Base-by-base conservation (phyloP, 2,113 vertebrate genomes). In the Catharus fuscescens region DNA sequence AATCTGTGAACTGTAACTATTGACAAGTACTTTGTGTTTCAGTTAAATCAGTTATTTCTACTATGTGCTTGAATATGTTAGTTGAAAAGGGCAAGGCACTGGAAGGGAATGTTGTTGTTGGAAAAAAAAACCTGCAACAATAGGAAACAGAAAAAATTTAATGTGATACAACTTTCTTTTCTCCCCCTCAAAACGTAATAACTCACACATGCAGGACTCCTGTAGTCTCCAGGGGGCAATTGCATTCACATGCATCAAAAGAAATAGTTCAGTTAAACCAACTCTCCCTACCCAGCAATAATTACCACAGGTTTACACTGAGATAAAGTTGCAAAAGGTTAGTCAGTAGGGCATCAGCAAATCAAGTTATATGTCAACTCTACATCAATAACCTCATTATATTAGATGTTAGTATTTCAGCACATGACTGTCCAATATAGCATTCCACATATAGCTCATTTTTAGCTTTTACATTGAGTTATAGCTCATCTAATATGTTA, bases 321-420 rank as follows among this genome's bases (percentile, higher is more conserved):
- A 95, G 97, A 97, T 96, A 96, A 76, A 70, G 87, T 97, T 95
- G 92, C 95, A 92, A 97, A 95, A 96, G 97, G 96, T 98, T 96
- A 96, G 89, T 89, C 92, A 80, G 83, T 56, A 96, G 97, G 96
- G 93, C 94, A 95, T 97, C 96, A 98, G 97, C 96, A 97, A 97
- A 98, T 98, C 97, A 98, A 93, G 94, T 96, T 94, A 62, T 77
- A 36, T 98, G 98, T 97, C 96, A 97, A 45, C 59, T 95, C 76
- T 87, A 97, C 95, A 96, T 97, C 97, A 98, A 95, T 97, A 98
- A 97, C 90, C 89, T 97, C 92, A 93, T 98, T 98, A 96, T 98
- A 96, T 95, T 96, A 96, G 91, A 97, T 95, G 96, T 96, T 97
- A 77, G 81, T 95, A 80, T 97, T 97, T 98, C 96, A 98, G 86